These are phyloP conservation scores for Amorpha juglandis DNA, from an alignment of 2,888 invertebrate species.

Conservation along the genomic window DNA sequence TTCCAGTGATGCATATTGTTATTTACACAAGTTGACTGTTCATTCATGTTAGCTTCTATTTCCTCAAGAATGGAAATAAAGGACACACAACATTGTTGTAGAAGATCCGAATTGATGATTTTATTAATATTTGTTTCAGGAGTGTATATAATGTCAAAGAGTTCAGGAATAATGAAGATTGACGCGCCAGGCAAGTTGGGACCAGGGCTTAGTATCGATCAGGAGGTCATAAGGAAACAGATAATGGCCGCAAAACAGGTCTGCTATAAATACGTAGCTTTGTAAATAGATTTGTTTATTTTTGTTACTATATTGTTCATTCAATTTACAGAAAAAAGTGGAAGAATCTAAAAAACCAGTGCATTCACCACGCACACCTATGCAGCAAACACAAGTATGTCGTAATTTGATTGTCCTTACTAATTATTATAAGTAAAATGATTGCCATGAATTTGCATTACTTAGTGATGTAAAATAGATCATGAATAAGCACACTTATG, in stretches of 20 bases:
- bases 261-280: neutral
- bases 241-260: conserved; percentile 81
- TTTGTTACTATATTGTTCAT: neutral
- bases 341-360: conserved; percentile 69
- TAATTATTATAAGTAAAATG: neutral
- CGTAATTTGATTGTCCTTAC: conserved; percentile 2
- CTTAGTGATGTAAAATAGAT: no score
- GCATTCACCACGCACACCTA: conserved; percentile 49
- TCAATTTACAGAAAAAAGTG: conserved; percentile 64
- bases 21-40: no score
- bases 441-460: no score
- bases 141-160: conserved; percentile 91
- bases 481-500: no score
- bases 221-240: conserved; percentile 79
- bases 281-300: neutral
- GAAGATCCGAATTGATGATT: neutral
- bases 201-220: conserved; percentile 78
- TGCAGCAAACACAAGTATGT: conserved; percentile 57
- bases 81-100: conserved; percentile 25
- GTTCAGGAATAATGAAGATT: conserved; percentile 89
- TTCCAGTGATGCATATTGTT: neutral
- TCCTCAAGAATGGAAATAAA: conserved; percentile 19
- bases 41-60: neutral
- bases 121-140: conserved; percentile 67
- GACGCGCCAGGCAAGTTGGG: conserved; percentile 86